phyloP scores from a whole-genome alignment of 1,140 invertebrate species.

The Protaetia brevitarsis region DNA sequence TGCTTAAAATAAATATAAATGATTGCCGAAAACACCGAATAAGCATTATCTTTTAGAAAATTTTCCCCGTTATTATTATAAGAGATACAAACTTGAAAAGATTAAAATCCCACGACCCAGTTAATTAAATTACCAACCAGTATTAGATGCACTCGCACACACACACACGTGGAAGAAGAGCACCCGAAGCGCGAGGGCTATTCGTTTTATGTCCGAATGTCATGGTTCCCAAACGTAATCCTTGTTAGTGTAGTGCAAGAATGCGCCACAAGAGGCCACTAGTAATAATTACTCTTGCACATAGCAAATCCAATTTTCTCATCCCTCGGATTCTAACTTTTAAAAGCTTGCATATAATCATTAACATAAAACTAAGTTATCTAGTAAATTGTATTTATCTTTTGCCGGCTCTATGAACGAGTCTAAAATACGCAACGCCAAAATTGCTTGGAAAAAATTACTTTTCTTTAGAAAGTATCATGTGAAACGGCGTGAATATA shows the following conservation, averaged over 20 bases:
- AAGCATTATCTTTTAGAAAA: no score
- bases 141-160: conserved; percentile 6
- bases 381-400: conserved; percentile 25
- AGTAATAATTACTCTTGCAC: conserved; percentile 46
- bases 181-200: not conserved
- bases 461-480: conserved; percentile 6
- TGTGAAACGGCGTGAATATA: not conserved
- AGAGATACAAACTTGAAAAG: not conserved
- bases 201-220: conserved; percentile 25
- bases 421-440: conserved; percentile 15
- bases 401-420: not conserved
- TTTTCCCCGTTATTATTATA: no score
- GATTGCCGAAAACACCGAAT: no score
- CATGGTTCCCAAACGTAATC: conserved; percentile 33
- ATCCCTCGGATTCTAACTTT: conserved; percentile 37
- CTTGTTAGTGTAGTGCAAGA: conserved; percentile 33
- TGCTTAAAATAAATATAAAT: no score
- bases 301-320: conserved; percentile 44
- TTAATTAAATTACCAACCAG: conserved; percentile 16
- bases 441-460: conserved; percentile 4
- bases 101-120: not conserved
- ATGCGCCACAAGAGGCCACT: conserved; percentile 44
- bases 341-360: conserved; percentile 48
- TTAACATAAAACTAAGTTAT: conserved; percentile 41
- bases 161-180: no score